These are phyloP conservation scores for Agrilus biguttatus DNA, from an alignment of 2,888 invertebrate species.

Conservation along the genomic window DNA sequence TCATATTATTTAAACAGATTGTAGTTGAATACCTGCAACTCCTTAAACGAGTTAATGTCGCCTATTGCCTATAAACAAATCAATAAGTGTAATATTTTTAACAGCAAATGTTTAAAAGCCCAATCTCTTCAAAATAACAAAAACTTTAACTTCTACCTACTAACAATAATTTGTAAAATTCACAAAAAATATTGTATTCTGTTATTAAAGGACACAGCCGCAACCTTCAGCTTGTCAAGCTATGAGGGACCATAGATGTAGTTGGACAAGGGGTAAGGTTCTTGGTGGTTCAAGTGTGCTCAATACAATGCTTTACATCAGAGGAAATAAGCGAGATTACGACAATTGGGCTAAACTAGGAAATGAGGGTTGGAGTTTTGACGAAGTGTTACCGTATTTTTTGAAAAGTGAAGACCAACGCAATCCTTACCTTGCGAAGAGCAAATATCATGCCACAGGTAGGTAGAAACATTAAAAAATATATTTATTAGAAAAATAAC, in stretches of 20 bases:
- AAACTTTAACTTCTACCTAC: too few species aligned
- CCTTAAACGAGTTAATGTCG: too few species aligned
- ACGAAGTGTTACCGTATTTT: slow-evolving; percentile 70
- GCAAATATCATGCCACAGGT: slow-evolving; percentile 60
- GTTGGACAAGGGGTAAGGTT: slow-evolving; percentile 83
- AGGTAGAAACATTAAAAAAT: slow-evolving; percentile 6
- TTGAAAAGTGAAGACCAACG: slow-evolving; percentile 78
- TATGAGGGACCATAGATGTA: slow-evolving; percentile 69
- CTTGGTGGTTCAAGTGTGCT: slow-evolving; percentile 78
- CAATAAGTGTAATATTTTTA: too few species aligned
- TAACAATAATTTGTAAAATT: too few species aligned
- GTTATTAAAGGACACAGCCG: slow-evolving; percentile 57
- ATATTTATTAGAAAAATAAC: too few species aligned
- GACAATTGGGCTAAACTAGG: slow-evolving; percentile 78
- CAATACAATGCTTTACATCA: slow-evolving; percentile 82
- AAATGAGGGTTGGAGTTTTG: slow-evolving; percentile 78
- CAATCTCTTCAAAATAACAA: too few species aligned
- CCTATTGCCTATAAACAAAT: too few species aligned
- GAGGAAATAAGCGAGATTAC: slow-evolving; percentile 76
- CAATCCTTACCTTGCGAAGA: slow-evolving; percentile 72
- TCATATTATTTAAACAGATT: too few species aligned
- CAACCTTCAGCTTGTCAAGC: slow-evolving; percentile 74
- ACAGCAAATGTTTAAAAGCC: too few species aligned
- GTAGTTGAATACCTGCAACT: too few species aligned
- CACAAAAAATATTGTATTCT: too few species aligned